Evolutionary conservation across 2,113 vertebrate species (phyloP).

Genomic region (Trichechus manatus): DNA sequence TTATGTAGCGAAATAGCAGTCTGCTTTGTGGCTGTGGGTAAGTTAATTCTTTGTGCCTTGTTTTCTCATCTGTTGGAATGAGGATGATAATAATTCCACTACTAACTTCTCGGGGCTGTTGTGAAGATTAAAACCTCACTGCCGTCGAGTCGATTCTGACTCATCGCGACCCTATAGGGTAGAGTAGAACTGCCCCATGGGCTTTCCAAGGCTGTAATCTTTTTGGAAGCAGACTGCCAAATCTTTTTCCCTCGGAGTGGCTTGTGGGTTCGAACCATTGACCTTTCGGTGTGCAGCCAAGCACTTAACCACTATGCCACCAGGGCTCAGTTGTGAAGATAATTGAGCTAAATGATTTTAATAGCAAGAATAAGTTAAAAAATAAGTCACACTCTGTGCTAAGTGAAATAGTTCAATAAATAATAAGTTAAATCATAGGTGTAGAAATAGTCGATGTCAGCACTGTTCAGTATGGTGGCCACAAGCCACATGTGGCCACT

Average conservation of each 20-base stretch:
- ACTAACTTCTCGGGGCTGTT: not conserved
- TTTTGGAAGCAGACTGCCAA: too few relatives aligned
- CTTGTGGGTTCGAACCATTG: too few relatives aligned
- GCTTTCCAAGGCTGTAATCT: too few relatives aligned
- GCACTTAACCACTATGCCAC: too few relatives aligned
- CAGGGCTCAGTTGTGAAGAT: not conserved
- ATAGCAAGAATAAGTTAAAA: not conserved
- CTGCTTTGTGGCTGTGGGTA: conserved; percentile 4
- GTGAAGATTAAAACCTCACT: not conserved
- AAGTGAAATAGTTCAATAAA: not conserved
- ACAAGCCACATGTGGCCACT: not conserved
- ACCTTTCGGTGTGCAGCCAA: too few relatives aligned
- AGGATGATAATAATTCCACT: rapidly evolving
- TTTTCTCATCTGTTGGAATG: not conserved
- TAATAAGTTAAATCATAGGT: not conserved
- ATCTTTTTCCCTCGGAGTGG: too few relatives aligned
- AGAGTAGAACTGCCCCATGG: too few relatives aligned
- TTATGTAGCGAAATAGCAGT: conserved; percentile 5
- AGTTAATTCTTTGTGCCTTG: not conserved
- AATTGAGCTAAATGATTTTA: not conserved
- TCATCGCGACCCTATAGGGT: too few relatives aligned
- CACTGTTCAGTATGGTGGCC: rapidly evolving
- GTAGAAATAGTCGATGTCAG: not conserved
- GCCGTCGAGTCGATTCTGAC: too few relatives aligned
- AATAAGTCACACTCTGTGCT: not conserved